Percentiles rank a stretch among this genome's conserved stretches.
phyloP scores from a whole-genome alignment of 2,113 vertebrate genomes.

The Phycodurus eques region DNA sequence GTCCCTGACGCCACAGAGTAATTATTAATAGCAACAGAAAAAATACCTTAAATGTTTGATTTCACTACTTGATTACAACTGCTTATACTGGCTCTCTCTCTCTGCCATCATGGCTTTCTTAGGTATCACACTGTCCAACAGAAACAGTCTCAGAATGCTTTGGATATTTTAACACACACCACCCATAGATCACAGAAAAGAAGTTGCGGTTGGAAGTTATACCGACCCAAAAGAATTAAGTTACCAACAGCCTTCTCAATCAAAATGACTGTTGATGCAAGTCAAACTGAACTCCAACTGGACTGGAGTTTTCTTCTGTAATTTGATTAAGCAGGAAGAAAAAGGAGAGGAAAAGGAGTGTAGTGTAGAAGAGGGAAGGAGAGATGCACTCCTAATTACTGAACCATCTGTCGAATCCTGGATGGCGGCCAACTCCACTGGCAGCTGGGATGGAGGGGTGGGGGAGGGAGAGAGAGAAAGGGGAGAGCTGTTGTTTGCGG shows the following conservation, averaged over 20 bases:
- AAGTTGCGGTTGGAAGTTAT: slow-evolving; percentile 8
- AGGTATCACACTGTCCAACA: slow-evolving; percentile 34
- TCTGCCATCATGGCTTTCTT: slow-evolving; percentile 8
- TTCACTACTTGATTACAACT: slow-evolving; percentile 23
- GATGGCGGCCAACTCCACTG: slow-evolving; percentile 77
- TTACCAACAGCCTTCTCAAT: slow-evolving; percentile 29
- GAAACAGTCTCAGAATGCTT: slow-evolving; percentile 21
- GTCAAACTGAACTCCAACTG: slow-evolving; percentile 55
- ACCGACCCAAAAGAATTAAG: too few species aligned
- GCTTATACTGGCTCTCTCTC: neutral
- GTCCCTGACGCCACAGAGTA: neutral
- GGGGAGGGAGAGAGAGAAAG: slow-evolving; percentile 58
- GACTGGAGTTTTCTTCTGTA: slow-evolving; percentile 74
- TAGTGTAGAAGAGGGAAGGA: slow-evolving; percentile 64
- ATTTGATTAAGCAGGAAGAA: slow-evolving; percentile 81
- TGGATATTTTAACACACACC: slow-evolving; percentile 27
- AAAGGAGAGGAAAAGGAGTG: slow-evolving; percentile 47
- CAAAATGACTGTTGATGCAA: slow-evolving; percentile 34
- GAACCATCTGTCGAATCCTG: slow-evolving; percentile 85
- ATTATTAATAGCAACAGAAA: neutral
- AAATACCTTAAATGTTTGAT: slow-evolving; percentile 11
- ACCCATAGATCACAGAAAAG: slow-evolving; percentile 22
- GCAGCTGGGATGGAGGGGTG: slow-evolving; percentile 77
- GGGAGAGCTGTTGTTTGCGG: slow-evolving; percentile 52
- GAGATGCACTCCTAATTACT: slow-evolving; percentile 79